phyloP scores from a whole-genome alignment of 2,888 invertebrate species.

The Busseola fusca region DNA sequence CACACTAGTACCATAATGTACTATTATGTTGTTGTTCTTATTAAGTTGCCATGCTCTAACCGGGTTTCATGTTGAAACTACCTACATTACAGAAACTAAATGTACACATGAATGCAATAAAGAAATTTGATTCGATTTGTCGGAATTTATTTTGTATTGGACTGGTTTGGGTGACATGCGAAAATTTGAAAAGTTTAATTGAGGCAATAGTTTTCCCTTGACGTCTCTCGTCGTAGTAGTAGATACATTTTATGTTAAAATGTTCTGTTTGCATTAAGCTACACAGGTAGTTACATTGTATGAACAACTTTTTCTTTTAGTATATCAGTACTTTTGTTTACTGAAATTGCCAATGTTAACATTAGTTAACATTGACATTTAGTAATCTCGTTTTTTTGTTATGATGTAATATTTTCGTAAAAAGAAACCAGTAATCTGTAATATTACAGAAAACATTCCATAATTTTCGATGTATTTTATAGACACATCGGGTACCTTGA shows the following conservation, averaged over 20 bases:
- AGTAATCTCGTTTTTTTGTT: background rate
- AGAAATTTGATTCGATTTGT: no score
- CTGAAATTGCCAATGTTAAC: background rate
- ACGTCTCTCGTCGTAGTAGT: background rate
- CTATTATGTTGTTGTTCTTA: no score
- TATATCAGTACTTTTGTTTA: background rate
- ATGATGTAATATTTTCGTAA: background rate
- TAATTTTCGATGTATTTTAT: background rate
- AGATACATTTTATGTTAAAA: conserved; percentile 15
- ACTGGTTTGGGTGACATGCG: background rate
- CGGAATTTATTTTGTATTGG: background rate
- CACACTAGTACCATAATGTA: no score
- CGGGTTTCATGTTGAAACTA: no score
- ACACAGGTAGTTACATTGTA: background rate
- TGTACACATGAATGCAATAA: no score
- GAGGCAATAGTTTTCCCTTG: conserved; percentile 14
- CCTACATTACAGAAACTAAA: no score
- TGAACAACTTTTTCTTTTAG: background rate
- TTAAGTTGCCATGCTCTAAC: no score
- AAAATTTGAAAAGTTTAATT: conserved; percentile 40
- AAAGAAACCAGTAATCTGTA: background rate
- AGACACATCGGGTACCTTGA: no score
- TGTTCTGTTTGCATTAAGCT: conserved; percentile 4
- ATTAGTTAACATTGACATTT: no score
- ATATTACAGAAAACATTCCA: background rate